Evolutionary conservation across 2,113 vertebrate genomes (phyloP), one percentile per base, ranked within the genome.

Genomic region (Paradisaea rubra): DNA sequence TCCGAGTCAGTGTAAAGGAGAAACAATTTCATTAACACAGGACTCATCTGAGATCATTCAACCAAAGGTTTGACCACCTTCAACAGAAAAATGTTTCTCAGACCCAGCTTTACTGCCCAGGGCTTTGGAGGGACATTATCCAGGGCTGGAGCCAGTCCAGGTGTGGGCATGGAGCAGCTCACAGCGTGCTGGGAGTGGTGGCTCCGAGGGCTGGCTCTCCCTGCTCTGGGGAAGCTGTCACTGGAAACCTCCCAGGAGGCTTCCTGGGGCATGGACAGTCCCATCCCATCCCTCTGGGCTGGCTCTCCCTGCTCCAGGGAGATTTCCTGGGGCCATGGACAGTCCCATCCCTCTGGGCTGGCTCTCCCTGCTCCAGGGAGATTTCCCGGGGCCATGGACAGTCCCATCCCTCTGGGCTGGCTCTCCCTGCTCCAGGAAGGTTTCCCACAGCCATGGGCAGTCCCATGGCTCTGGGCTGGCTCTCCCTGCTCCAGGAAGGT

Each of bases 221-320:
- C 25, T 76, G 61, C 80, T 4, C 70, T 9, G 52, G 47, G 35
- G 17, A 10, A 28, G 20, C 17, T 64, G 47, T 9, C 52, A 1
- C 63, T 50, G 11, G 15, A 28, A 9, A 11, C 20, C 30, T 28
- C 50, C 49, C 1, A 4, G 68, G 33, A 39, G 15, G 39, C 39
- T 66, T 27, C 17, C 2, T 1, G 2, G 47, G 63, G 22, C 15
- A 2, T 0, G 13, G 63, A 0, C 5, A 42, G 16, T 3, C 30
- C 44, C 31, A 13, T 25, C 5, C 30, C 35, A 9, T 13, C 53
- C 24, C 39, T 31, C 52, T 30, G 53, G 53, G 53, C 30, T n/a
- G 56, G 33, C 56, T 68, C 5, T 47, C 49, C 31, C 39, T 44
- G 49, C 25, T 42, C n/a, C 39, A 28, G 53, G 19, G 10, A 35